Evolutionary conservation across 2,888 invertebrate species (phyloP), one percentile per base, ranked within the genome.

Genomic region (Hirudinaria manillensis): DNA sequence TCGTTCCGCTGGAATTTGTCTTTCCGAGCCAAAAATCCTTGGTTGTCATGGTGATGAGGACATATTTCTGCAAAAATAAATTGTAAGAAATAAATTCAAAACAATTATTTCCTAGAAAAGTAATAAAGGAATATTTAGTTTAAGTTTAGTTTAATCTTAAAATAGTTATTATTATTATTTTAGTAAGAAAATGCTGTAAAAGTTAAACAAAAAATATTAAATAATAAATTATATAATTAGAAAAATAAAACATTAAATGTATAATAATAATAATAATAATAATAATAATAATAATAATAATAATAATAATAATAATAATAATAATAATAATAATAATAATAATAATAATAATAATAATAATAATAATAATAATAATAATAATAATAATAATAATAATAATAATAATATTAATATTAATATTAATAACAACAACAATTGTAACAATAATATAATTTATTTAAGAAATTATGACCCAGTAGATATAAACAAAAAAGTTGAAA

Each of bases 351-450:
- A 53, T 53, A 53, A 16, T 16, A 53, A 53, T 53, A 53, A 13
- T 16, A 53, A 16, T 16, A 53, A 53, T 56, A 56, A 24, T 24
- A 3, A 3, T 7, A 56, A 56, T 56, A 24, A 56, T 56, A 56
- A 24, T 56, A 56, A 56, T 24, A 21, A 56, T 56, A 56, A 56
- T 24, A 24, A 56, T 56, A 56, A 56, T 56, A 56, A 56, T 24
- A 24, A 56, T 56, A 56, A 56, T 24, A 24, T 7, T 56, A 56
- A 24, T 56, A 56, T 7, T 24, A 27, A 56, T 56, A 56, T 7
- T 56, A 56, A 56, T 56, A 56, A 56, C 13, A 56, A 24, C 13
- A 24, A 24, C 13, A 27, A 24, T 56, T 7, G 16, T 24, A 56
- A 56, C 13, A 56, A 56, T 56, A 56, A 56, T 56, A 27, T 27